phyloP scores from a whole-genome alignment of 2,113 vertebrate species.

The Pelodiscus sinensis region DNA sequence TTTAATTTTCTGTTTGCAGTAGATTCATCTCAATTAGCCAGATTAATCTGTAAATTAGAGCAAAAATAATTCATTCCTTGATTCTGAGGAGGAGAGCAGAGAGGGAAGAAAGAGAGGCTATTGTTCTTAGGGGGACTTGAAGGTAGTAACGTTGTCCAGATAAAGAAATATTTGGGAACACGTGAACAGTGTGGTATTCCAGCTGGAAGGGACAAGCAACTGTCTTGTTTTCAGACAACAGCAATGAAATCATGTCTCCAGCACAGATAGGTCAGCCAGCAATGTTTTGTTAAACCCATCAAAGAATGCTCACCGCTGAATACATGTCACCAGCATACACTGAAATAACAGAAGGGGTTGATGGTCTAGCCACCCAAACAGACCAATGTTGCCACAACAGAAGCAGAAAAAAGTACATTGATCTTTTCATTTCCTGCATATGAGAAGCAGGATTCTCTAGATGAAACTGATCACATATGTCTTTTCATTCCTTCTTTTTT shows the following conservation, averaged over 20 bases:
- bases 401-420: constrained; percentile 32
- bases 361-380: constrained; percentile 58
- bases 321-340: constrained; percentile 22
- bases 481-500: constrained; percentile 32
- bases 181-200: constrained; percentile 37
- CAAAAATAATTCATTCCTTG: constrained; percentile 12
- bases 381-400: constrained; percentile 42
- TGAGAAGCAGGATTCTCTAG: constrained; percentile 38
- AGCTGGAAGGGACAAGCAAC: constrained; percentile 63
- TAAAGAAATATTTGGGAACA: constrained; percentile 54
- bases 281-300: constrained; percentile 70
- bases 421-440: constrained; percentile 56
- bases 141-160: constrained; percentile 25
- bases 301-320: constrained; percentile 37
- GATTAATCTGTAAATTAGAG: neutral
- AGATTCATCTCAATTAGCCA: neutral
- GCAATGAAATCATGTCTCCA: constrained; percentile 75
- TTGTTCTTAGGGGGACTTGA: constrained; percentile 55
- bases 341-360: constrained; percentile 23
- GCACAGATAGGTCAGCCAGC: constrained; percentile 60
- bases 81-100: neutral
- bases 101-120: neutral
- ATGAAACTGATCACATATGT: constrained; percentile 18
- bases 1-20: neutral
- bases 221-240: constrained; percentile 71